Evolutionary conservation across 2,797 vertebrate genomes (phyloP).

Genomic region (Avahi laniger): DNA sequence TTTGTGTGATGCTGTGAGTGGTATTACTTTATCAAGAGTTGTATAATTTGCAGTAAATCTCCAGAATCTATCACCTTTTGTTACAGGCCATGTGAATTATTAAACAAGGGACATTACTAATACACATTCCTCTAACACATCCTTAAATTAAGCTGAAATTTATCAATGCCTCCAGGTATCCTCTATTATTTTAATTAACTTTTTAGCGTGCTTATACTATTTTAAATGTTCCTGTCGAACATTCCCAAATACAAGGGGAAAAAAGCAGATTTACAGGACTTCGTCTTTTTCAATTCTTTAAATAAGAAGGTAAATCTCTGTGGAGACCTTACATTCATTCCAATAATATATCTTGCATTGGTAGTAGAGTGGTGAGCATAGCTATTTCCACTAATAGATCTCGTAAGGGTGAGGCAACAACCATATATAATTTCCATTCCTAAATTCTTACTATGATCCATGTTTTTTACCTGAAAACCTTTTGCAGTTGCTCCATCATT

Average conservation of each 20-base stretch:
- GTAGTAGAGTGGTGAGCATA: not conserved
- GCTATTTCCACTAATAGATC: no score
- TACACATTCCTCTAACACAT: not conserved
- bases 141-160: not conserved
- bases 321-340: not conserved
- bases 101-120: not conserved
- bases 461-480: not conserved
- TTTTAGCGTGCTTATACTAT: not conserved
- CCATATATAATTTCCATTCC: not conserved
- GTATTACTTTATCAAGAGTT: not conserved
- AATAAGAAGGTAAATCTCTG: not conserved
- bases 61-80: not conserved
- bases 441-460: not conserved
- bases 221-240: not conserved
- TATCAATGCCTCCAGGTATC: not conserved
- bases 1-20: not conserved
- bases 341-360: not conserved
- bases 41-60: not conserved
- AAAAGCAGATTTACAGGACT: not conserved
- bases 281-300: not conserved
- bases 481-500: not conserved
- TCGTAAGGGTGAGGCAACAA: not conserved
- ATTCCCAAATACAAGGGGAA: not conserved
- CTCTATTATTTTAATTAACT: not conserved
- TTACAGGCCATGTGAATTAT: not conserved